Conservation (phyloP, 1,140 invertebrate genomes). For the Diorhabda sublineata region DNA sequence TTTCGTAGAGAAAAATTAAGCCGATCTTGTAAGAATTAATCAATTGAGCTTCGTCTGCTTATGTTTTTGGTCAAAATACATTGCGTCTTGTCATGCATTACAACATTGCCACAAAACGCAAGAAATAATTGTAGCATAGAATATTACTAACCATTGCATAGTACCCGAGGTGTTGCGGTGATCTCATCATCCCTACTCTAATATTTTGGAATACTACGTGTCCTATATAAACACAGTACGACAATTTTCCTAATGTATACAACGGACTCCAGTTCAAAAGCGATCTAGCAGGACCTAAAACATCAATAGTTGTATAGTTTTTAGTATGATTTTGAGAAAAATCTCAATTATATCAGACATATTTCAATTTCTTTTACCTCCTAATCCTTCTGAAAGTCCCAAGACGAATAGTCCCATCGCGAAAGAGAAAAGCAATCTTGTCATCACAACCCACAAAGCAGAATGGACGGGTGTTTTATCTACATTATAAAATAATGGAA, state of each 20-base stretch:
- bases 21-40: no score
- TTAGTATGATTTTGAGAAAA: not conserved
- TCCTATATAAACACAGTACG: slow-evolving; percentile 5
- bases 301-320: not conserved
- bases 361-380: slow-evolving; percentile 1
- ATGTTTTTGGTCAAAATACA: no score
- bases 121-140: no score
- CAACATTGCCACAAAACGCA: no score
- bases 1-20: no score
- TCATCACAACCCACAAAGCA: slow-evolving; percentile 7
- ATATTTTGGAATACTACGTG: slow-evolving; percentile 13
- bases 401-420: slow-evolving; percentile 9
- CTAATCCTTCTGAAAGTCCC: slow-evolving; percentile 5
- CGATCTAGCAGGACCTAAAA: slow-evolving; percentile 6
- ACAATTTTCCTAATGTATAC: slow-evolving; percentile 4
- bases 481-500: not conserved
- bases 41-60: no score
- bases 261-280: slow-evolving; percentile 10
- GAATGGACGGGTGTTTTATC: slow-evolving; percentile 6
- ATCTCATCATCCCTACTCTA: slow-evolving; percentile 9
- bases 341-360: not conserved
- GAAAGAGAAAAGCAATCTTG: not conserved
- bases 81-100: no score
- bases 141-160: slow-evolving; percentile 1
- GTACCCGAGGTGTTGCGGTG: not conserved